Base-by-base conservation (phyloP, 2,113 vertebrate genomes). In the Xyrauchen texanus region DNA sequence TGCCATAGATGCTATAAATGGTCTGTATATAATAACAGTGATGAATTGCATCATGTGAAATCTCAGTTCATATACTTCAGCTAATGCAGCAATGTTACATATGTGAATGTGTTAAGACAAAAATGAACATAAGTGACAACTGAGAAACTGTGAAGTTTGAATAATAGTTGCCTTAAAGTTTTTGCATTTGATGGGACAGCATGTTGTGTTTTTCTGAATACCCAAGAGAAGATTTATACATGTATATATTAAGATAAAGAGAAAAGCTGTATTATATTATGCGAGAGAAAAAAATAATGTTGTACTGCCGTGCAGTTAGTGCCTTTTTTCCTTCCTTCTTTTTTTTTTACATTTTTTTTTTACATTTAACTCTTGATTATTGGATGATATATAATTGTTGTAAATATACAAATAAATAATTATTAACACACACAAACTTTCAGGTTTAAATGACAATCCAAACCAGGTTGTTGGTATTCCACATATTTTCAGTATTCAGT, bases 61-160 rank as follows among this genome's bases (percentile, higher is more conserved):
- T 78, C 11, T 49, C 10, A 0, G 6, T 11, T 61, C 53, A 7
- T 62, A 61, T 68, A 57, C 63, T 53, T 61, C 16, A 8, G 34
- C 74, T 70, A 55, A 58, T 68, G 79, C 77, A 74, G 74, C 15
- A 44, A 51, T 65, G 64, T 47, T 49, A 13, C 42, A 11, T 62
- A 68, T 70, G 58, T 72, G 61, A 57, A 68, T 70, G 58, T 72
- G 61, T 57, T 45, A 57, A 63, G 60, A 68, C 3, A 66, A 11
- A 34, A 34, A 34, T 34, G 11, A 69, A 60, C 3, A 61, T 42
- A 45, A 80, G 12, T 15, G 13, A 72, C 58, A 62, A 67, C 51
- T 51, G 61, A 53, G 34, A 86, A 86, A 69, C 84, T 84, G 83
- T 86, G 84, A 85, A 81, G 16, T 81, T 11, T 76, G 15, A 83